phyloP scores from a whole-genome alignment of 1,140 invertebrate genomes.

The Drosophila lacteicornis region DNA sequence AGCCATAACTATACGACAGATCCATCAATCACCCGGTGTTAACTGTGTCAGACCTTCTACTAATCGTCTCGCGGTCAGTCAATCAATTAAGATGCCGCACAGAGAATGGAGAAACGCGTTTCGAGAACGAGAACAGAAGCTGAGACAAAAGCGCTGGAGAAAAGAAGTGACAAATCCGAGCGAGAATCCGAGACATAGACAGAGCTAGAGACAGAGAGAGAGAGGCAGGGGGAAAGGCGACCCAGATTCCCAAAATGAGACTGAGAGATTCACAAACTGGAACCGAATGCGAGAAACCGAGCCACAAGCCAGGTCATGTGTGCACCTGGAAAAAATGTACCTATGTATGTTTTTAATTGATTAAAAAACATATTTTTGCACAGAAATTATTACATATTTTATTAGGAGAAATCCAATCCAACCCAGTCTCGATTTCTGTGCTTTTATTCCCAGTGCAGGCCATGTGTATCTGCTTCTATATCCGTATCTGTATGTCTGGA shows the following conservation, averaged over 20 bases:
- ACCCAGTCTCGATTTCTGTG: too few relatives aligned
- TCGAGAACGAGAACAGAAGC: slow-evolving; percentile 22
- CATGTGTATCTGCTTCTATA: slow-evolving; percentile 4
- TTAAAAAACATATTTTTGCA: too few relatives aligned
- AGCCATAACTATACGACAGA: slow-evolving; percentile 6
- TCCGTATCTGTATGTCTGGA: slow-evolving; percentile 30
- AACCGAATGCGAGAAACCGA: neutral
- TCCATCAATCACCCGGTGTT: slow-evolving; percentile 39
- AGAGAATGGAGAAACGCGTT: slow-evolving; percentile 17
- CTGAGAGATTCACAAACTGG: slow-evolving; percentile 10
- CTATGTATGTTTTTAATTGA: neutral
- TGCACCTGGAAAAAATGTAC: neutral
- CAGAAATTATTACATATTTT: too few relatives aligned
- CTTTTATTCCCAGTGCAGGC: slow-evolving; percentile 5
- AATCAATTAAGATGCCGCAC: slow-evolving; percentile 39
- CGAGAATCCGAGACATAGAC: neutral
- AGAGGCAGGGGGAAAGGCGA: slow-evolving; percentile 19
- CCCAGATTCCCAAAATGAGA: slow-evolving; percentile 15
- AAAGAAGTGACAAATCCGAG: slow-evolving; percentile 36
- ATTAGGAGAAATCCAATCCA: too few relatives aligned
- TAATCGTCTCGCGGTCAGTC: slow-evolving; percentile 48
- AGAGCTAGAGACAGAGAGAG: neutral
- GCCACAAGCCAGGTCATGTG: neutral
- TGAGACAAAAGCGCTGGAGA: slow-evolving; percentile 14
- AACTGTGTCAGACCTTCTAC: slow-evolving; percentile 51